These are phyloP conservation scores for Myodes glareolus DNA, from an alignment of 2,113 vertebrate species.

Conservation along the genomic window DNA sequence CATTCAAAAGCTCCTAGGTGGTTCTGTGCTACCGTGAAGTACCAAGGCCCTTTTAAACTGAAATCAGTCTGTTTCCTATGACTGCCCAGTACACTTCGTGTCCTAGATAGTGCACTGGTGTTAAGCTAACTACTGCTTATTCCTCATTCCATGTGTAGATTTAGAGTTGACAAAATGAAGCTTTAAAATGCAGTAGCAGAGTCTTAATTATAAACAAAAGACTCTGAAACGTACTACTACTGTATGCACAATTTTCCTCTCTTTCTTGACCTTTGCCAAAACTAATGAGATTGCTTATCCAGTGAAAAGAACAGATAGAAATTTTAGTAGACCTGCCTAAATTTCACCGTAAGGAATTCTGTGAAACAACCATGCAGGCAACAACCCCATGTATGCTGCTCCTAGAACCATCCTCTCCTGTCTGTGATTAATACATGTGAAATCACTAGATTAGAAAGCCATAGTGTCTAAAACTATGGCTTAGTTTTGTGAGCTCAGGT, in stretches of 20 bases:
- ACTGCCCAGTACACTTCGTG: not conserved
- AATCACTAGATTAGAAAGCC: slow-evolving; percentile 34
- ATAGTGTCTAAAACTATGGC: not conserved
- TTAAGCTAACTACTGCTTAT: slow-evolving; percentile 28
- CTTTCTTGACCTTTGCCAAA: slow-evolving; percentile 72
- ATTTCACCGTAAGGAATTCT: slow-evolving; percentile 43
- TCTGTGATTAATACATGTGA: not conserved
- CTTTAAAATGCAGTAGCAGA: slow-evolving; percentile 51
- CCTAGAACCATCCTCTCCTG: not conserved
- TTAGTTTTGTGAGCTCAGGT: slow-evolving; percentile 51
- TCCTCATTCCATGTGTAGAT: slow-evolving; percentile 28
- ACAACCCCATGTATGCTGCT: not conserved
- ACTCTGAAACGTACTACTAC: slow-evolving; percentile 57
- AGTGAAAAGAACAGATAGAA: slow-evolving; percentile 46
- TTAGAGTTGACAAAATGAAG: slow-evolving; percentile 56
- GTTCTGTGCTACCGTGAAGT: slow-evolving; percentile 29
- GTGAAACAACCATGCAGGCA: not conserved
- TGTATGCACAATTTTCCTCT: slow-evolving; percentile 63
- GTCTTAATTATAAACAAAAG: slow-evolving; percentile 65
- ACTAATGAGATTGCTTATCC: slow-evolving; percentile 66
- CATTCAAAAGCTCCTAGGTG: slow-evolving; percentile 12
- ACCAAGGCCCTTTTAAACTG: slow-evolving; percentile 9
- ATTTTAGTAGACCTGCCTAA: slow-evolving; percentile 43
- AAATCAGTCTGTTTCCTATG: not conserved
- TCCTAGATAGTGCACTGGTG: not conserved